Conservation (phyloP, 2,888 invertebrate species). For the Plemyria rubiginata region DNA sequence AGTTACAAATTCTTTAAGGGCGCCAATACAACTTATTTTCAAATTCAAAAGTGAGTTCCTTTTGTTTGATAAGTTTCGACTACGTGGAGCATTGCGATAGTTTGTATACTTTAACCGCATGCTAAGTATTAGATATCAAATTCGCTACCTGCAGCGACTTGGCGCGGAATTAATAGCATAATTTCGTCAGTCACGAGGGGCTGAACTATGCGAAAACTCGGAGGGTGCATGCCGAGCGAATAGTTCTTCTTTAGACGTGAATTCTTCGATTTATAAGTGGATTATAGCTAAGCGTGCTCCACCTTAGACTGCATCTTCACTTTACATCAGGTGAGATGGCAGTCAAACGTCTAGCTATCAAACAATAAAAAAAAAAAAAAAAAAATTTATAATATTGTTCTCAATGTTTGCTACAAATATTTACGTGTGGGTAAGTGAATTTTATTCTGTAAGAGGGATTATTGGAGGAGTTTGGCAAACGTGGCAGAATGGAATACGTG, state of each 20-base stretch:
- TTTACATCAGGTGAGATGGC: too few species aligned
- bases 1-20: too few species aligned
- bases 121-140: conserved; percentile 11
- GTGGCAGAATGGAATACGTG: too few species aligned
- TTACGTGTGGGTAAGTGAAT: neutral
- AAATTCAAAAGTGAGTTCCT: too few species aligned
- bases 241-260: conserved; percentile 42
- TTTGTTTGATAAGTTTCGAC: neutral
- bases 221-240: conserved; percentile 43
- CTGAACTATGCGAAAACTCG: conserved; percentile 51
- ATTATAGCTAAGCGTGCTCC: too few species aligned
- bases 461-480: too few species aligned
- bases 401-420: conserved; percentile 7
- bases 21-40: too few species aligned
- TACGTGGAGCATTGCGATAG: neutral
- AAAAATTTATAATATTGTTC: conserved; percentile 10
- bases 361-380: too few species aligned
- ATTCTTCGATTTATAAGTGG: conserved; percentile 34
- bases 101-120: conserved; percentile 2
- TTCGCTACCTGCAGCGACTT: conserved; percentile 22
- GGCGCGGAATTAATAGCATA: conserved; percentile 29
- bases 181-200: conserved; percentile 39
- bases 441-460: neutral
- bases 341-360: too few species aligned
- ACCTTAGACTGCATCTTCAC: too few species aligned